Evolutionary conservation across 2,888 invertebrate genomes (phyloP).

Genomic region (Drosophila leonis): DNA sequence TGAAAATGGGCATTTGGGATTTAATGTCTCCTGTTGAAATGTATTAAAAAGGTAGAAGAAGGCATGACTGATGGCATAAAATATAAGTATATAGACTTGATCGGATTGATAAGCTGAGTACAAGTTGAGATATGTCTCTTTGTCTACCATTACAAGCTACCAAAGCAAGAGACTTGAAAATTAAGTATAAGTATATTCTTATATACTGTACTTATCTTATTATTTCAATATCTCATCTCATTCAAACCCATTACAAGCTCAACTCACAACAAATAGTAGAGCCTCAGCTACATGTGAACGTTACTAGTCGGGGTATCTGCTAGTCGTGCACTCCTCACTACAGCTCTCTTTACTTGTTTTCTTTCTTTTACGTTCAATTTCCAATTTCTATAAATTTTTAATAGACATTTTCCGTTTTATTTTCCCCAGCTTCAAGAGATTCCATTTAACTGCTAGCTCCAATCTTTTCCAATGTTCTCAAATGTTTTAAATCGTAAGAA

Average conservation of each 20-base stretch:
- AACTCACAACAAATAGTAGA: background rate
- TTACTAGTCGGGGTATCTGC: background rate
- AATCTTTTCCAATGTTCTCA: background rate
- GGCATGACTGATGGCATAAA: background rate
- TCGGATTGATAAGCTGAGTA: background rate
- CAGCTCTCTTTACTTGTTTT: background rate
- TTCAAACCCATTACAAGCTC: background rate
- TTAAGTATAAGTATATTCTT: background rate
- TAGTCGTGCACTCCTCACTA: background rate
- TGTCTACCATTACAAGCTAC: no score
- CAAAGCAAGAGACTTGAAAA: background rate
- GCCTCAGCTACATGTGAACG: background rate
- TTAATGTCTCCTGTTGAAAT: background rate
- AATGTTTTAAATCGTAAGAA: slow-evolving; percentile 1
- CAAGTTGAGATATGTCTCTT: no score
- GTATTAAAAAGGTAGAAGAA: background rate
- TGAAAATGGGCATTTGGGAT: background rate
- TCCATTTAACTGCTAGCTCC: background rate
- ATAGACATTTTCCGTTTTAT: background rate
- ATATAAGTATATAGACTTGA: background rate
- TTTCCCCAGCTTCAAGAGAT: background rate
- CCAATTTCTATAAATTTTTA: slow-evolving; percentile 2
- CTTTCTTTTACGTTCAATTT: background rate
- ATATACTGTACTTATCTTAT: background rate
- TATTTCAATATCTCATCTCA: background rate